Conservation (phyloP, 2,888 invertebrate genomes). For the Eupithecia dodoneata region DNA sequence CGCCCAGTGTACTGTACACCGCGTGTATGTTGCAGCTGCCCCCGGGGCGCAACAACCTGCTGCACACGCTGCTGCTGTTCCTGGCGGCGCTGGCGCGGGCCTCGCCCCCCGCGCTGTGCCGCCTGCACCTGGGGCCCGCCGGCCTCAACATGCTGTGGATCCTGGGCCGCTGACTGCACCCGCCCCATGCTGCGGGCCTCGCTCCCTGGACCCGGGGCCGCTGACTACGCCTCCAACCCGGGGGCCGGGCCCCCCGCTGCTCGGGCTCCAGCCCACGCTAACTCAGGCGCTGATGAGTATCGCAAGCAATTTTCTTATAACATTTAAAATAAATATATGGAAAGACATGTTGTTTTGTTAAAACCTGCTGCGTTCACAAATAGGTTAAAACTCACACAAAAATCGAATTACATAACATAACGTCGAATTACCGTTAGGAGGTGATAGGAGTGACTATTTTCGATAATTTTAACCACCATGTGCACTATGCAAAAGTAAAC, state of each 20-base stretch:
- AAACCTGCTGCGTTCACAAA: too few species aligned
- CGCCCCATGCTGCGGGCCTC: not conserved
- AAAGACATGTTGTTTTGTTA: too few species aligned
- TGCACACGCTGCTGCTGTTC: constrained; percentile 93
- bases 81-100: constrained; percentile 88
- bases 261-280: too few species aligned
- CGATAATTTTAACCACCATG: too few species aligned
- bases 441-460: too few species aligned
- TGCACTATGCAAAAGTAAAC: too few species aligned
- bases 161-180: constrained; percentile 81
- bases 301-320: too few species aligned
- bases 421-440: too few species aligned
- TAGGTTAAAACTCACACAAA: too few species aligned
- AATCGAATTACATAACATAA: too few species aligned
- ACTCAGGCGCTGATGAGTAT: too few species aligned
- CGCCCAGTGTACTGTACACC: not conserved
- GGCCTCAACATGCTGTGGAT: constrained; percentile 92
- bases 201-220: constrained; percentile 1
- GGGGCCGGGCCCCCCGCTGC: constrained; percentile 8
- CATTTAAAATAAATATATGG: too few species aligned
- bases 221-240: not conserved
- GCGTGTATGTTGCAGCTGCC: constrained; percentile 3
- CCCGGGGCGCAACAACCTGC: constrained; percentile 92
- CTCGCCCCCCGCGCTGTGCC: constrained; percentile 83
- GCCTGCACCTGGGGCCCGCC: constrained; percentile 71